A percentile compares a stretch with the other conserved stretches of the same genome.
phyloP scores from a whole-genome alignment of 2,113 vertebrate species.

The Diglossa brunneiventris region DNA sequence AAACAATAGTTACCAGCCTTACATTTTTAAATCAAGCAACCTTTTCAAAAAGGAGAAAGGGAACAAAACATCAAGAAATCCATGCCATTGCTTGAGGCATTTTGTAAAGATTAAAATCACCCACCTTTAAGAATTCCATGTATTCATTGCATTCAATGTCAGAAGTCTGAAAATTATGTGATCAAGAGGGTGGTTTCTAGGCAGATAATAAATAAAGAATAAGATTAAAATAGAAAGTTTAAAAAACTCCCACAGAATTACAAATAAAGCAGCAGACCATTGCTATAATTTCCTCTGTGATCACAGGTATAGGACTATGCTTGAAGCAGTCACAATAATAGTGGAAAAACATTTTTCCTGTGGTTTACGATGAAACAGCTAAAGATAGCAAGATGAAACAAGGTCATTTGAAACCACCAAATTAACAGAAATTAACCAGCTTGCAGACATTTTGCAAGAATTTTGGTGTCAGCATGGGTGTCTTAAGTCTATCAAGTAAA shows the following conservation, averaged over 20 bases:
- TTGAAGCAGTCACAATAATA: not conserved
- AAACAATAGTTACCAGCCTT: not conserved
- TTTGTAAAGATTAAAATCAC: conserved; percentile 58
- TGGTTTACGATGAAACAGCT: not conserved
- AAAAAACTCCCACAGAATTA: not conserved
- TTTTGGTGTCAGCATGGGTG: not conserved
- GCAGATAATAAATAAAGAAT: conserved; percentile 40
- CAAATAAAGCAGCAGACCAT: not conserved
- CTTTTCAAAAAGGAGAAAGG: conserved; percentile 23
- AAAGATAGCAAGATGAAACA: conserved; percentile 10
- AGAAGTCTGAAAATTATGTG: conserved; percentile 49
- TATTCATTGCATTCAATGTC: conserved; percentile 26
- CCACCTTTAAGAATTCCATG: not conserved
- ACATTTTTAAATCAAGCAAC: conserved; percentile 6
- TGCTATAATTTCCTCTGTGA: not conserved
- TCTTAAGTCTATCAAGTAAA: not conserved
- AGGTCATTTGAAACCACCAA: not conserved
- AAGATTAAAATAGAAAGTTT: conserved; percentile 27
- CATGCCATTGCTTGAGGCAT: not conserved
- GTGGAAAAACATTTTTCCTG: not conserved
- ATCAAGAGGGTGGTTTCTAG: conserved; percentile 9
- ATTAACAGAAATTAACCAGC: not conserved
- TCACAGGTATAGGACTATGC: not conserved
- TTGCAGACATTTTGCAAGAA: not conserved
- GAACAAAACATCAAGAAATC: conserved; percentile 51